Conservation (phyloP, 2,888 invertebrate genomes). For the Phyto melanocephala region DNA sequence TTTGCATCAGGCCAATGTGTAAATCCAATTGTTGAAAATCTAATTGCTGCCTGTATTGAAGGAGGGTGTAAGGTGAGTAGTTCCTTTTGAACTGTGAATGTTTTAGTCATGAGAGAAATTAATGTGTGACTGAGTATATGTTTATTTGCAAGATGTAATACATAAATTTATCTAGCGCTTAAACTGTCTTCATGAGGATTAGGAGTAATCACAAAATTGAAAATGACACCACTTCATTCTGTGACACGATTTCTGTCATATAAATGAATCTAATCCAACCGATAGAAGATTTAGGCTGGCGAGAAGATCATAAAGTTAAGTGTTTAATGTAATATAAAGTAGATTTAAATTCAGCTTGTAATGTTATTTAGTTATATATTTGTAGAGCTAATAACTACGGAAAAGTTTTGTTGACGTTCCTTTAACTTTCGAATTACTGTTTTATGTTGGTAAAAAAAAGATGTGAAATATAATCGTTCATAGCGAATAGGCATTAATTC, state of each 20-base stretch:
- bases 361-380: no score
- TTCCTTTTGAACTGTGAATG: neutral
- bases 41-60: neutral
- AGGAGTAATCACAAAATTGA: slow-evolving; percentile 18
- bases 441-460: no score
- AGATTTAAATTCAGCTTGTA: no score
- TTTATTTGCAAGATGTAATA: slow-evolving; percentile 15
- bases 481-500: no score
- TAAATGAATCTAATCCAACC: no score
- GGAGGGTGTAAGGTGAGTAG: neutral
- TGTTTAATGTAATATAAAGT: no score
- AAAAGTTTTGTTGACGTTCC: no score
- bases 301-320: no score
- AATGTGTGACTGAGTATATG: neutral
- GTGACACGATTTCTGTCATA: neutral
- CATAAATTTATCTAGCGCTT: slow-evolving; percentile 60
- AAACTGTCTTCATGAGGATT: slow-evolving; percentile 47
- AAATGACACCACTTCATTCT: neutral
- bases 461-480: no score
- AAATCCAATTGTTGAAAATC: neutral
- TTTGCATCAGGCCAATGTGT: neutral
- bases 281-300: no score
- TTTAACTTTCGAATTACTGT: no score
- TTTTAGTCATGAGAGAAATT: slow-evolving; percentile 5
- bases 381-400: no score